phyloP scores from a whole-genome alignment of 2,888 invertebrate species.

The Hyles lineata region DNA sequence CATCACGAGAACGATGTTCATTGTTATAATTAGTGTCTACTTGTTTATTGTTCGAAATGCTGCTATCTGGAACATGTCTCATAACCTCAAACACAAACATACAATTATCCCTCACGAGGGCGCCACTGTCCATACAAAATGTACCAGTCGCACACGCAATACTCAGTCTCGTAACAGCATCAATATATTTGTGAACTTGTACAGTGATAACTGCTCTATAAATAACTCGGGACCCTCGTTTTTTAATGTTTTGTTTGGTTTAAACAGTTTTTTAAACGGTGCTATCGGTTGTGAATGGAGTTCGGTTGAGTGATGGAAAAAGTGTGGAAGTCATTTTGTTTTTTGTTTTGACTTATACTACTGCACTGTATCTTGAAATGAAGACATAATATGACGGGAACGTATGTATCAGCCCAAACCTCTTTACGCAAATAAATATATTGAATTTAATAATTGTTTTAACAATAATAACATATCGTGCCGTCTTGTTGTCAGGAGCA shows the following conservation, averaged over 20 bases:
- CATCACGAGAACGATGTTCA: constrained; percentile 32
- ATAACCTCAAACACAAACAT: constrained; percentile 30
- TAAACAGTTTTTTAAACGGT: constrained; percentile 27
- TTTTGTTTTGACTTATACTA: not conserved
- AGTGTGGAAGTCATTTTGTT: not conserved
- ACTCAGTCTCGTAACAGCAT: not conserved
- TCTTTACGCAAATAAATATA: no score
- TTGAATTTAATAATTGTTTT: no score
- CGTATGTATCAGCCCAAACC: no score
- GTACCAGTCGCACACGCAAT: not conserved
- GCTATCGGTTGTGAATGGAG: not conserved
- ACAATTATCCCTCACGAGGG: not conserved
- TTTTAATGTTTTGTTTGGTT: constrained; percentile 33
- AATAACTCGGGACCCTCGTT: constrained; percentile 40
- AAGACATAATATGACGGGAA: no score
- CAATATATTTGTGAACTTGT: constrained; percentile 34
- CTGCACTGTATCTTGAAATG: not conserved
- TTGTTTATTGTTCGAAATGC: constrained; percentile 62
- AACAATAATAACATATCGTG: no score
- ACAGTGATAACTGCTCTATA: constrained; percentile 55
- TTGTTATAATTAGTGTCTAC: constrained; percentile 60
- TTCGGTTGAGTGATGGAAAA: constrained; percentile 2
- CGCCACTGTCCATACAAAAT: not conserved
- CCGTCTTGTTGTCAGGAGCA: no score
- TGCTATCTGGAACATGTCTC: constrained; percentile 65